Evolutionary conservation across 2,113 vertebrate species (phyloP).

Genomic region (Puffinus mauretanicus): DNA sequence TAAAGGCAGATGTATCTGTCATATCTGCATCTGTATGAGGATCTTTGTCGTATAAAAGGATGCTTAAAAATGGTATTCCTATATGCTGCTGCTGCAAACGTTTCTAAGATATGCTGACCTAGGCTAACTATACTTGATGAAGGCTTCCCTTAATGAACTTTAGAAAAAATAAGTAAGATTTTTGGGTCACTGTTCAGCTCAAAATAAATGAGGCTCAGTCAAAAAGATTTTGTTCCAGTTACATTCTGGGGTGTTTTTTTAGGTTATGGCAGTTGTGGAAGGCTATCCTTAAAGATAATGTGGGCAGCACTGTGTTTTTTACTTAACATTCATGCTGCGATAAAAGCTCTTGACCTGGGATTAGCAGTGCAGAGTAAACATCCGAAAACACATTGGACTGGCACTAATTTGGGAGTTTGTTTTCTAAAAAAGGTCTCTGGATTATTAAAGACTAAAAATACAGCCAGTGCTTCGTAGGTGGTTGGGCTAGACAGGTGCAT

Average conservation of each 20-base stretch:
- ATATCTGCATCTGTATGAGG: background rate
- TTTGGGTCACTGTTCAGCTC: background rate
- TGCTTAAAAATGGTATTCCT: background rate
- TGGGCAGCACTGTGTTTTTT: slow-evolving; percentile 9
- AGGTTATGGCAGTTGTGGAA: background rate
- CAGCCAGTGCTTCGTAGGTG: slow-evolving; percentile 11
- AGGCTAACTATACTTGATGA: background rate
- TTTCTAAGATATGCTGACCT: background rate
- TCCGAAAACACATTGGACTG: slow-evolving; percentile 23
- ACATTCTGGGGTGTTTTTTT: background rate
- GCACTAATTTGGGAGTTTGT: slow-evolving; percentile 66
- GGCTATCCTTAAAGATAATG: background rate
- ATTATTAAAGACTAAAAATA: slow-evolving; percentile 47
- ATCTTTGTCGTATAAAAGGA: background rate
- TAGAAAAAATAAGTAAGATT: background rate
- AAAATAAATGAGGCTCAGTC: background rate
- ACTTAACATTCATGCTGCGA: slow-evolving; percentile 47
- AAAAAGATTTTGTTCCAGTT: background rate
- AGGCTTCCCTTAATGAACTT: background rate
- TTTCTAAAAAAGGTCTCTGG: slow-evolving; percentile 46
- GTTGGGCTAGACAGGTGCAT: slow-evolving; percentile 71
- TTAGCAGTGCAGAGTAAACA: slow-evolving; percentile 9
- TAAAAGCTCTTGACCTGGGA: slow-evolving; percentile 69
- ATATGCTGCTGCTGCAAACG: fast-evolving
- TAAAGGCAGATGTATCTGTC: background rate